These are phyloP conservation scores for Antheraea yamamai DNA, from an alignment of 2,888 invertebrate species.

Conservation along the genomic window DNA sequence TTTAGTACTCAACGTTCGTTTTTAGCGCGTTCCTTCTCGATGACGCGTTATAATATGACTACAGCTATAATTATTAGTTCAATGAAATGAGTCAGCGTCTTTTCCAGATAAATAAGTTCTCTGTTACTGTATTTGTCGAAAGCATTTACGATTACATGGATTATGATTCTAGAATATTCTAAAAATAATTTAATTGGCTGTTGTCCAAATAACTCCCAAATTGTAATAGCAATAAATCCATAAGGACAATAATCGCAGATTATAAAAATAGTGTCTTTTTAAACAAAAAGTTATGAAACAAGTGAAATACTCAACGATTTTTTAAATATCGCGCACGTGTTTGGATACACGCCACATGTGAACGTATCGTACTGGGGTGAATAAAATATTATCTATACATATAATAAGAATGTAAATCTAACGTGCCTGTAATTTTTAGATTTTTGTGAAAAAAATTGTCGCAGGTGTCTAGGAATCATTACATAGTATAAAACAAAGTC, in stretches of 20 bases:
- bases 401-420: no score
- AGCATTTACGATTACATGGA: background rate
- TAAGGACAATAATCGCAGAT: background rate
- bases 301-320: background rate
- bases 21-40: background rate
- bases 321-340: background rate
- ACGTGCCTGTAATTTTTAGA: no score
- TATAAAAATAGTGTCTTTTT: background rate
- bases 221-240: background rate
- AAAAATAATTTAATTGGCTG: background rate
- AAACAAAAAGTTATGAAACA: background rate
- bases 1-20: background rate
- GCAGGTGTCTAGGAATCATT: no score
- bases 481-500: no score
- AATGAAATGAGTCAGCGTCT: background rate
- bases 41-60: background rate
- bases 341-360: conserved; percentile 1
- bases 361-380: background rate
- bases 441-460: no score
- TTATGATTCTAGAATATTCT: background rate
- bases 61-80: background rate
- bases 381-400: background rate
- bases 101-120: background rate
- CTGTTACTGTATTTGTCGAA: background rate
- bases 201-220: background rate